phyloP scores from a whole-genome alignment of 1,140 invertebrate species.

The Sycophila sp. region DNA sequence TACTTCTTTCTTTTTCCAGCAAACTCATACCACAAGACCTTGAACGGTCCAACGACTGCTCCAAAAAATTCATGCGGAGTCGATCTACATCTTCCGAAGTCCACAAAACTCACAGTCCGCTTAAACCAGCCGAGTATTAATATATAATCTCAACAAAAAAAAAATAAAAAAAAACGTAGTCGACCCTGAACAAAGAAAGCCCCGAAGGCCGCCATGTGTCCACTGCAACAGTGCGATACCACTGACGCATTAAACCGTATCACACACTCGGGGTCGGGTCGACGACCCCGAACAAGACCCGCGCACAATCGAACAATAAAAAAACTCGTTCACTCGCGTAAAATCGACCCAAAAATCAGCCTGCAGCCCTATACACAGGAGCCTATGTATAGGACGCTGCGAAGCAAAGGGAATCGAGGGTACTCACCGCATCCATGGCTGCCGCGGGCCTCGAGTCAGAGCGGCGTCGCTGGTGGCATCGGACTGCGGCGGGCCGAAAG shows the following conservation, averaged over 20 bases:
- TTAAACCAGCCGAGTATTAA: too few relatives aligned
- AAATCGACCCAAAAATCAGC: background rate
- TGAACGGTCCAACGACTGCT: too few relatives aligned
- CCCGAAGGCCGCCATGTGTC: too few relatives aligned
- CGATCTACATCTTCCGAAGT: too few relatives aligned
- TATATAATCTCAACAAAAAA: background rate
- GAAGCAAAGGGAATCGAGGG: background rate
- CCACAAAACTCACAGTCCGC: too few relatives aligned
- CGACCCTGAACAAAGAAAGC: too few relatives aligned
- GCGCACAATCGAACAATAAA: background rate
- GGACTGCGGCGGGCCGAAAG: conserved; percentile 32
- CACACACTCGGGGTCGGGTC: background rate
- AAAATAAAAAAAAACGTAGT: background rate
- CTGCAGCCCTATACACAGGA: too few relatives aligned
- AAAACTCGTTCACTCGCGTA: background rate
- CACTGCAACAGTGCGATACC: too few relatives aligned
- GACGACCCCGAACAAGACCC: background rate
- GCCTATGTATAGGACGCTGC: background rate
- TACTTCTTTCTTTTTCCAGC: too few relatives aligned
- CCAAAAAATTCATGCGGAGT: too few relatives aligned
- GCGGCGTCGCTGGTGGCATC: conserved; percentile 42
- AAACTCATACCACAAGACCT: too few relatives aligned
- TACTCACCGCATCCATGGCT: conserved; percentile 45
- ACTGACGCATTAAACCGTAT: background rate
- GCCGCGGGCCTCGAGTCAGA: conserved; percentile 17